Evolutionary conservation across 2,888 invertebrate species (phyloP), one percentile per base, ranked within the genome.

Genomic region (Meteorus colon): DNA sequence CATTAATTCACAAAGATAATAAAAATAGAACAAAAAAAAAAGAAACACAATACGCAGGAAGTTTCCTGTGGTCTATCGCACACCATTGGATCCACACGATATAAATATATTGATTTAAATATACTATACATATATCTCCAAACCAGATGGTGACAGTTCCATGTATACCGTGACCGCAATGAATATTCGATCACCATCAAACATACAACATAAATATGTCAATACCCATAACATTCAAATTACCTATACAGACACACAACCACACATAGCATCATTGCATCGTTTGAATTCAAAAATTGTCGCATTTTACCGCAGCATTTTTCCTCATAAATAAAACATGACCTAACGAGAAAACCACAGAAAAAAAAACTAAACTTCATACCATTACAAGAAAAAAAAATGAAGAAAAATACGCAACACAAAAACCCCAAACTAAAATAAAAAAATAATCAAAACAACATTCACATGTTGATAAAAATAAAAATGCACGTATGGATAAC

Each of bases 171-270:
- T 41, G 37, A 41, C 41, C 65, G 65, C 65, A 65, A 65, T 65
- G 37, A 65, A 65, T 41, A 65, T 41, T 34, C 34, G 37, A 65
- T 65, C 34, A 65, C 37, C 65, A 31, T 34, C 31, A 65, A 62
- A 27, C n/a, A 14, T 31, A 31, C 16, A 4, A 62, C 62, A 62
- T 31, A n/a, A 31, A 14, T 16, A 34, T 16, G 41, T 12, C 41
- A 37, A 29, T 34, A 65, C 37, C 16, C 34, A 65, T 41, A 65
- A 41, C 37, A 19, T 24, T 19, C 19, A 4, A n/a, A 55, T 4
- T 6, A 55, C 55, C 55, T 19, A 19, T 24, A 55, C 19, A 41
- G 2, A 12, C 41, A 41, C 41, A 41, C 41, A 12, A 8, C 4
- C 62, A 37, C 8, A 41, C 8, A 16, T 16, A 37, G 2, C 8